phyloP scores from a whole-genome alignment of 2,113 vertebrate species.

The Todiramphus chloris region DNA sequence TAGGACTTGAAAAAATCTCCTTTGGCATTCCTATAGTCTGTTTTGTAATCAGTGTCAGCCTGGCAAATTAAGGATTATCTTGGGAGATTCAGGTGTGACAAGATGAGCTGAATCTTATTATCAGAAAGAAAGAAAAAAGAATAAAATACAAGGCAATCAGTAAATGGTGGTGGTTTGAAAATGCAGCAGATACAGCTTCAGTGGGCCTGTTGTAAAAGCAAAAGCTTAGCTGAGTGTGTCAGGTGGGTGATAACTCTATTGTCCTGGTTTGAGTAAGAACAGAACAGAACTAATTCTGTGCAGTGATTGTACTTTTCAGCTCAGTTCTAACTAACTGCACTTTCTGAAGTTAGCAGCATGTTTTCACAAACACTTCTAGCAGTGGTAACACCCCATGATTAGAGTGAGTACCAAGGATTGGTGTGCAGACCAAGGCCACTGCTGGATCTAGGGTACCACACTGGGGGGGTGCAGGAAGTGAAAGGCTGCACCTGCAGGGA shows the following conservation, averaged over 20 bases:
- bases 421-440: too few relatives aligned
- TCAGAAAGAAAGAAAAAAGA: background rate
- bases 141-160: background rate
- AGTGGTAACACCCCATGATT: too few relatives aligned
- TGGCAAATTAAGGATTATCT: background rate
- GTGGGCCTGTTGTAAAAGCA: background rate
- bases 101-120: background rate
- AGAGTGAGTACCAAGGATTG: too few relatives aligned
- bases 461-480: too few relatives aligned
- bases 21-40: background rate
- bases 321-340: too few relatives aligned
- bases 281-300: too few relatives aligned
- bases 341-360: too few relatives aligned
- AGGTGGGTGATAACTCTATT: background rate
- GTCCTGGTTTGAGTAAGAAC: too few relatives aligned
- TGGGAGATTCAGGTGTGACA: background rate
- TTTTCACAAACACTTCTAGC: too few relatives aligned
- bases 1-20: background rate
- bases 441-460: too few relatives aligned
- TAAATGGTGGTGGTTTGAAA: background rate
- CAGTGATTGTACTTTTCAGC: too few relatives aligned
- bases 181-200: background rate
- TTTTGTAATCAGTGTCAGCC: background rate
- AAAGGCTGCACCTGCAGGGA: too few relatives aligned
- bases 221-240: background rate